These are phyloP conservation scores for Tamandua tetradactyla DNA, from an alignment of 2,797 vertebrate species.

Conservation along the genomic window DNA sequence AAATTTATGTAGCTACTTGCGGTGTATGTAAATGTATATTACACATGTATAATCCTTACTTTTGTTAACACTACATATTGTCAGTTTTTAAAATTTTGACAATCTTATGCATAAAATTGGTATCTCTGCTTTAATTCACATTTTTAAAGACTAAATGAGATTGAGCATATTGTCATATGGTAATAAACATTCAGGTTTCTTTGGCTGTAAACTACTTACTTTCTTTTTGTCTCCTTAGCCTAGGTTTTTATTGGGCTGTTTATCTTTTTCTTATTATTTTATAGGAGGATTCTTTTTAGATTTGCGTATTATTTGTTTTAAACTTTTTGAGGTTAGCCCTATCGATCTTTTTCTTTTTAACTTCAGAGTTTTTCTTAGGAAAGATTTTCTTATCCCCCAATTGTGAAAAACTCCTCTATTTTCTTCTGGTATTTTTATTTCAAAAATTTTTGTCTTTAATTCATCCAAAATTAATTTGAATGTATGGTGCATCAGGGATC, in stretches of 20 bases:
- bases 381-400: background rate
- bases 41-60: background rate
- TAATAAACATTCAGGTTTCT: constrained; percentile 17
- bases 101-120: background rate
- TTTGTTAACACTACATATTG: background rate
- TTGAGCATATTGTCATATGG: background rate
- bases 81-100: background rate
- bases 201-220: background rate
- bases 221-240: background rate
- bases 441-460: background rate
- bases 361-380: background rate
- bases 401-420: background rate
- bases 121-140: background rate
- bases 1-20: background rate
- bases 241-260: background rate
- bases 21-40: background rate
- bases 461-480: background rate
- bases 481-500: background rate
- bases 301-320: background rate
- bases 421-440: background rate
- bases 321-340: background rate
- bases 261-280: background rate
- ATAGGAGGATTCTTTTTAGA: background rate
- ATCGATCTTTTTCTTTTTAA: background rate
- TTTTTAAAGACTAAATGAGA: background rate